These are phyloP conservation scores for Pelecanus crispus DNA, from an alignment of 2,113 vertebrate genomes.

Conservation along the genomic window DNA sequence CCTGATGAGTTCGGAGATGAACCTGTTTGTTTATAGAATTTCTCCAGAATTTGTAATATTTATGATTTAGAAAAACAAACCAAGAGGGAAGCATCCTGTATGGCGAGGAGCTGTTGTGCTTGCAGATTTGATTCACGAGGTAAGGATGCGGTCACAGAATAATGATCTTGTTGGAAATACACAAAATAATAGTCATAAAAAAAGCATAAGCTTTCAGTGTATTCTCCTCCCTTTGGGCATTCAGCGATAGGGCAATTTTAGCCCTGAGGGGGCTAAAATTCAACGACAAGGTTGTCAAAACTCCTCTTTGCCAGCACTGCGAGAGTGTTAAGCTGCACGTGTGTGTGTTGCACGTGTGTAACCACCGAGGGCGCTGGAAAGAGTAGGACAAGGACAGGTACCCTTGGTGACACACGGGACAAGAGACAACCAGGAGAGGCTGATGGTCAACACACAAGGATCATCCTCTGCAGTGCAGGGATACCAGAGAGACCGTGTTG, in stretches of 20 bases:
- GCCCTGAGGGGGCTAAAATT: background rate
- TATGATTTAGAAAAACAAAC: background rate
- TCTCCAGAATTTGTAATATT: background rate
- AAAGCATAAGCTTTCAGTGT: background rate
- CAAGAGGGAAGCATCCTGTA: background rate
- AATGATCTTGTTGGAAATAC: background rate
- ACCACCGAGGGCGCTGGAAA: background rate
- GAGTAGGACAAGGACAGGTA: background rate
- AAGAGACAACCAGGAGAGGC: background rate
- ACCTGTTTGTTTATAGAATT: background rate
- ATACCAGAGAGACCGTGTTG: background rate
- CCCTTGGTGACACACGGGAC: background rate
- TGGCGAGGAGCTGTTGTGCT: background rate
- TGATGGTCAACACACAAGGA: background rate
- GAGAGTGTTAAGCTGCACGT: background rate
- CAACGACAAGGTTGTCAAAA: background rate
- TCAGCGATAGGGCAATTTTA: background rate
- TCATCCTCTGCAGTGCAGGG: background rate
- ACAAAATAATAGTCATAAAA: background rate
- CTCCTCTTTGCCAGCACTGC: background rate
- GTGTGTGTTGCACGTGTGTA: background rate
- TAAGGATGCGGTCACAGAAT: background rate
- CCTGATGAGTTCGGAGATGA: slow-evolving; percentile 28
- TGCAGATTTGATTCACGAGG: background rate
- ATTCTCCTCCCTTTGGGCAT: background rate